Conservation (phyloP, 2,888 invertebrate species). For the Drosophila longiperda region DNA sequence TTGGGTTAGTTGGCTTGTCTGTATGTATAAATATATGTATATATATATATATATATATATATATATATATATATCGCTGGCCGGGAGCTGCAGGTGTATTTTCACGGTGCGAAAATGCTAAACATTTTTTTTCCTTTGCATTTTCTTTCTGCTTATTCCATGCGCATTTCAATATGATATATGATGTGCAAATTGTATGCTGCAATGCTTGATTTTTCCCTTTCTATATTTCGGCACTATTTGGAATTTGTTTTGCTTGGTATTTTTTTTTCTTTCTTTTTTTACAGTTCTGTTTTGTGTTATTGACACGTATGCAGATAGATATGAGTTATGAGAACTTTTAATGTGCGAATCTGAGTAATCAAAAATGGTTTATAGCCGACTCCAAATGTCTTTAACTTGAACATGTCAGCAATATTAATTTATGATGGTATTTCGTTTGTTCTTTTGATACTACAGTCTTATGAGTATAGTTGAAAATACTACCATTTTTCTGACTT, state of each 20-base stretch:
- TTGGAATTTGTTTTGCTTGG: neutral
- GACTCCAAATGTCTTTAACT: constrained; percentile 33
- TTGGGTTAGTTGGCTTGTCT: constrained; percentile 67
- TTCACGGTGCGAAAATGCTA: constrained; percentile 52
- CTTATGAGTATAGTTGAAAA: neutral
- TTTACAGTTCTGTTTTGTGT: constrained; percentile 20
- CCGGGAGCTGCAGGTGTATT: constrained; percentile 49
- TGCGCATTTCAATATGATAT: constrained; percentile 73
- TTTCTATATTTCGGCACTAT: constrained; percentile 2
- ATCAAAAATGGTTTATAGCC: constrained; percentile 50
- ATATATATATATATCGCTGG: constrained; percentile 10
- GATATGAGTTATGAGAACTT: constrained; percentile 50
- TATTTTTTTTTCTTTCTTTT: neutral
- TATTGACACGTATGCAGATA: constrained; percentile 54
- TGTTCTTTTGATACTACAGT: neutral
- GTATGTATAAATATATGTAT: neutral
- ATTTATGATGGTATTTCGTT: constrained; percentile 5
- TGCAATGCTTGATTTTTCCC: constrained; percentile 55
- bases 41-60: neutral
- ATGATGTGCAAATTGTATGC: constrained; percentile 74
- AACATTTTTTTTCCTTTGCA: constrained; percentile 49
- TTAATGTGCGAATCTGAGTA: constrained; percentile 43
- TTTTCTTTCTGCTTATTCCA: constrained; percentile 58
- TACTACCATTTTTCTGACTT: neutral
- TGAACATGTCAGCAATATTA: constrained; percentile 1